These are phyloP conservation scores for Emmelina monodactyla DNA, from an alignment of 2,888 invertebrate genomes.

Conservation along the genomic window DNA sequence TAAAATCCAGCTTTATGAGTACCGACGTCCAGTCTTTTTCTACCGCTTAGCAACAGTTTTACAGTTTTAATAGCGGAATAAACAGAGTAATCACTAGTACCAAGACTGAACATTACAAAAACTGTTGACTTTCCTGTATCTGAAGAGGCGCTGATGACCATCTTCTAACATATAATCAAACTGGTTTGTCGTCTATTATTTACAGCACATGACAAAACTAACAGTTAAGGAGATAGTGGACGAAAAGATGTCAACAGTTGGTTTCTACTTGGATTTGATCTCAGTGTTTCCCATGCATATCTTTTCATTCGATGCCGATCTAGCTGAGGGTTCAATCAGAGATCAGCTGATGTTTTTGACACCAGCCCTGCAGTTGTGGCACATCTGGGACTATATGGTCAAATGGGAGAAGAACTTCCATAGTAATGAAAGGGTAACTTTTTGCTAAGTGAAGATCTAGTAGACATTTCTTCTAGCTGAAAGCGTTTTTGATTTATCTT, in stretches of 20 bases:
- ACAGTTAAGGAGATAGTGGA: slow-evolving; percentile 49
- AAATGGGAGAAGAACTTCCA: slow-evolving; percentile 40
- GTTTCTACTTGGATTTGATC: slow-evolving; percentile 51
- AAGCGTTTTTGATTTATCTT: too few species aligned
- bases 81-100: too few species aligned
- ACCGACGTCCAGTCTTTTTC: slow-evolving; percentile 8
- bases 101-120: too few species aligned
- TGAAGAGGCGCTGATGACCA: too few species aligned
- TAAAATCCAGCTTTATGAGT: background rate
- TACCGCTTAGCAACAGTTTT: too few species aligned
- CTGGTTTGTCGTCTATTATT: too few species aligned
- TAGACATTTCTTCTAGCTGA: too few species aligned
- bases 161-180: too few species aligned
- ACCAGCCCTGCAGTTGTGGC: slow-evolving; percentile 50
- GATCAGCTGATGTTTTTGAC: slow-evolving; percentile 37
- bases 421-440: slow-evolving; percentile 33
- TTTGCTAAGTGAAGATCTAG: too few species aligned
- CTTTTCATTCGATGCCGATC: slow-evolving; percentile 38
- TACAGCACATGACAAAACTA: slow-evolving; percentile 37
- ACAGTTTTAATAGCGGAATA: too few species aligned
- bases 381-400: slow-evolving; percentile 41
- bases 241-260: slow-evolving; percentile 44
- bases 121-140: too few species aligned
- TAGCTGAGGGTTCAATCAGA: slow-evolving; percentile 20
- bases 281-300: slow-evolving; percentile 50